Evolutionary conservation across 92 coral and sea anemone genomes (phyloP), one percentile per base, ranked within the genome.

Genomic region (Heteractis magnifica): DNA sequence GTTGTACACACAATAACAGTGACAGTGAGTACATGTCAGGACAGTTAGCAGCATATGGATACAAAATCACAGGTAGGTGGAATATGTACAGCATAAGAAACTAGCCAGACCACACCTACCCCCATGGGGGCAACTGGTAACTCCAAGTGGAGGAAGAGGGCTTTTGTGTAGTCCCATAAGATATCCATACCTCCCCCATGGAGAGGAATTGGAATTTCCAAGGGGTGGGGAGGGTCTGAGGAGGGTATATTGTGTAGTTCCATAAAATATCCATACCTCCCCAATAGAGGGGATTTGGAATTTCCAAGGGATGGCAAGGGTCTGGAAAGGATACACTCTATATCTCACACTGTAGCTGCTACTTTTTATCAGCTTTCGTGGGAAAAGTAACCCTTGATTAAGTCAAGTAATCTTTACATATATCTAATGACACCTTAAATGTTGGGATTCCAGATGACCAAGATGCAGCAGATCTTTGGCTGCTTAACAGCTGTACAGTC

Each of bases 1-100:
- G 99, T 52, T 96, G 99, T 78, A 94, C 99, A 18, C 99, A 96
- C 68, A 96, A 96, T 65, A 96, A 96, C 81, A 96, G 99, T 65
- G 99, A 96, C 44, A 93, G 99, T 60, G 99, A 96, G 71, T 96
- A 96, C 65, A 96, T 96, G 99, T 98, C 99, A 4, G 99, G 99
- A 11, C 99, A 96, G 79, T 72, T 96, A 49, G 99, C 99, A 51
- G 96, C 99, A 8, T 96, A 88, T 90, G 99, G 99, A 6, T 96
- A 96, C 79, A 89, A 88, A 78, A 92, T 96, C 49, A 94, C 94
- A 78, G 99, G 99, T 96, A 56, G 15, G 88, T 56, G 10, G 8
- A 34, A 34, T 34, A 34, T 34, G 44, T 34, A 2, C 3, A 34
- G 3, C 44, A 34, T 34, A 34, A 34, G 44, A 34, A 34, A 34